Conservation (phyloP, 92 coral and sea anemone species). For the Phenganax stokvisi region DNA sequence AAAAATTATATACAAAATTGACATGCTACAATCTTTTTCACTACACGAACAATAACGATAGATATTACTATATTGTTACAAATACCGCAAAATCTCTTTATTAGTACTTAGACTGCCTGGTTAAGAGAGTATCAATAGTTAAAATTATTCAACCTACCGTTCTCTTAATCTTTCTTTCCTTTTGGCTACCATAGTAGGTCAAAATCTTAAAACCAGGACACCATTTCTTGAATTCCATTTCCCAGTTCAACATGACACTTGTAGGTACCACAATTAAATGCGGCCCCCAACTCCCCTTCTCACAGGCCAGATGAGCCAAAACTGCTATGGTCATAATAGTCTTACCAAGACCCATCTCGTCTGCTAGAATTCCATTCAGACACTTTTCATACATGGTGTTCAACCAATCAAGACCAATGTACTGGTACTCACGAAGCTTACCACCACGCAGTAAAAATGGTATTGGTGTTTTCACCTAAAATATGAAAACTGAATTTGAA, state of each 20-base stretch:
- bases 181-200: slow-evolving; percentile 90
- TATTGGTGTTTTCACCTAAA: slow-evolving; percentile 77
- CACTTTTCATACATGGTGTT: slow-evolving; percentile 93
- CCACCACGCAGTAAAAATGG: slow-evolving; percentile 83
- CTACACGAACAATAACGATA: background rate
- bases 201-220: slow-evolving; percentile 90
- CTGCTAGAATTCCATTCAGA: slow-evolving; percentile 92
- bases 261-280: slow-evolving; percentile 93
- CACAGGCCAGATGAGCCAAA: slow-evolving; percentile 93
- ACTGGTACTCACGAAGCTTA: slow-evolving; percentile 82
- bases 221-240: slow-evolving; percentile 94
- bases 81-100: too few species aligned
- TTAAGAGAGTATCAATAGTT: too few species aligned
- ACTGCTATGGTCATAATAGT: slow-evolving; percentile 92
- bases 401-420: slow-evolving; percentile 93
- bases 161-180: slow-evolving; percentile 86
- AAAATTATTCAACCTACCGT: slow-evolving; percentile 51
- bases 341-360: slow-evolving; percentile 96
- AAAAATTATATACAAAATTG: background rate
- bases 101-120: too few species aligned
- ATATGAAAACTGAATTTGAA: background rate
- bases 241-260: slow-evolving; percentile 97
- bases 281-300: slow-evolving; percentile 87
- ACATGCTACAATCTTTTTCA: background rate
- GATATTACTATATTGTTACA: too few species aligned